Base-by-base conservation (phyloP, 2,113 vertebrate species). In the Brachyhypopomus occidentalis region DNA sequence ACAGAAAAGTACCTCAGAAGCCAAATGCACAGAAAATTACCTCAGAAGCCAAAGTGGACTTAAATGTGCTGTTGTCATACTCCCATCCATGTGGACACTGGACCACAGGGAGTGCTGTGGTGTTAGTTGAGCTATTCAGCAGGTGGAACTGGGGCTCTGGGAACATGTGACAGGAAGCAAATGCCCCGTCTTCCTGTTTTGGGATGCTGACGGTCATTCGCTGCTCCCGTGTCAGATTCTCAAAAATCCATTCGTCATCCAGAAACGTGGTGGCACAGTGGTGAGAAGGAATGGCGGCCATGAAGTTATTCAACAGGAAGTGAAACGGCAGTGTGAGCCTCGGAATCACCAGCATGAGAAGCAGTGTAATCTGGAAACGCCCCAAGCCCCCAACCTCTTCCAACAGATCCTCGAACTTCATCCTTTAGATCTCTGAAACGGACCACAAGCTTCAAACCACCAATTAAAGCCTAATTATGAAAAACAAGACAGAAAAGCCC, bases 251-350 rank as follows among this genome's bases (percentile, higher is more conserved):
- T 9, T 76, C 84, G 30, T 88, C 75, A 6, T 93, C 89, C 64
- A 90, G 88, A 59, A 77, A 41, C 9, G 89, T 88, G 83, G 96
- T 85, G 79, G 92, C 82, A 79, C 96, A 98, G 85, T 89, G 95
- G 75, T 98, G 96, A 72, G 91, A 75, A 0, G 96, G 96, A 48
- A 93, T 92, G 0, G 93, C 96, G 0, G 93, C 94, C 27, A 98
- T 94, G 81, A 98, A 98, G 85, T 94, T 94, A 77, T 97, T 95
- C 77, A 97, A 88, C 70, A 99, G 84, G 79, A 98, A 97, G 84
- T 98, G 94, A 84, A 94, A 88, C 2, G 97, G 96, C 2, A 97
- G 72, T 41, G 93, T 91, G 0, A 96, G n/a, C 7, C 96, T 91
- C 41, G 95, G 92, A 17, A 96, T 16, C 25, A 90, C 90, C 79